Conservation (phyloP, 2,797 vertebrate genomes). For the Microcaecilia unicolor region DNA sequence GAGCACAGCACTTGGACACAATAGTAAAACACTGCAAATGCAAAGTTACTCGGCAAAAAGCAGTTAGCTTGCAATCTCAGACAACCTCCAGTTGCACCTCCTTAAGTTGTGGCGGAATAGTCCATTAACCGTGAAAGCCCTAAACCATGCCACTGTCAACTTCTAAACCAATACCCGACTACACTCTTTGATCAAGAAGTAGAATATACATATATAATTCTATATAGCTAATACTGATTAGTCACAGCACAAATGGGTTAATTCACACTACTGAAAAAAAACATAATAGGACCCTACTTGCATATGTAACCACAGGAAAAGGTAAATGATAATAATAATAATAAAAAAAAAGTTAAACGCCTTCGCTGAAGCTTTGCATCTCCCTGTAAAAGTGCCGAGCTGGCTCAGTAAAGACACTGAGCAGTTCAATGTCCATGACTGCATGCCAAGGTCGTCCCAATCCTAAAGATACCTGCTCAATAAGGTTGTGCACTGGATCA, state of each 20-base stretch:
- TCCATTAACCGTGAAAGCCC: slow-evolving; percentile 72
- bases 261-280: slow-evolving; percentile 70
- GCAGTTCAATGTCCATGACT: slow-evolving; percentile 79
- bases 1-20: slow-evolving; percentile 49
- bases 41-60: slow-evolving; percentile 52
- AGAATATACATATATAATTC: slow-evolving; percentile 81
- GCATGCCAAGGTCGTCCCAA: slow-evolving; percentile 89
- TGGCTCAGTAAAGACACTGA: slow-evolving; percentile 86
- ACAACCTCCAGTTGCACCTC: slow-evolving; percentile 42
- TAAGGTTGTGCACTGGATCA: slow-evolving; percentile 88
- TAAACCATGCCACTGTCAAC: slow-evolving; percentile 66
- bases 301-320: slow-evolving; percentile 72
- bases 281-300: slow-evolving; percentile 69
- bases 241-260: slow-evolving; percentile 82
- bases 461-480: slow-evolving; percentile 92
- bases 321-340: slow-evolving; percentile 34
- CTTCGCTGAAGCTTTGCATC: slow-evolving; percentile 91
- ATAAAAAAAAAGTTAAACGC: slow-evolving; percentile 67
- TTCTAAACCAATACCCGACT: slow-evolving; percentile 78
- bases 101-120: slow-evolving; percentile 46
- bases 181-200: slow-evolving; percentile 81
- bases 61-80: slow-evolving; percentile 63
- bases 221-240: slow-evolving; percentile 88
- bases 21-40: slow-evolving; percentile 49
- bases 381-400: slow-evolving; percentile 92